Evolutionary conservation across 2,888 invertebrate species (phyloP).

Genomic region (Abrostola tripartita): DNA sequence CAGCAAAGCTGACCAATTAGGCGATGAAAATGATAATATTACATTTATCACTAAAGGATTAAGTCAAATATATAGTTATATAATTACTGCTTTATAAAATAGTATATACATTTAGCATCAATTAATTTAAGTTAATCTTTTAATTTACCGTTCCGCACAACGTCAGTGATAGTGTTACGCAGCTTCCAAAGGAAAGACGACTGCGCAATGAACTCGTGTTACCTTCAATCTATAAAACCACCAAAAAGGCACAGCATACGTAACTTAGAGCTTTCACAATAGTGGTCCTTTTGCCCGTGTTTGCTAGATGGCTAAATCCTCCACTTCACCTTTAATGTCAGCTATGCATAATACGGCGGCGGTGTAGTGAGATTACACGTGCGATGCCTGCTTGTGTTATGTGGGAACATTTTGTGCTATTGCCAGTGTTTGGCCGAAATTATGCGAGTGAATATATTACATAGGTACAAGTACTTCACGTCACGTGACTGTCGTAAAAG

Average conservation of each 20-base stretch:
- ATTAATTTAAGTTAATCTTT: too few relatives aligned
- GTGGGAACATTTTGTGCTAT: slow-evolving; percentile 36
- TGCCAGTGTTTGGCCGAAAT: slow-evolving; percentile 15
- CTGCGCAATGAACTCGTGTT: background rate
- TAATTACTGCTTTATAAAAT: too few relatives aligned
- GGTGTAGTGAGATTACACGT: slow-evolving; percentile 11
- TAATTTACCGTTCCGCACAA: too few relatives aligned
- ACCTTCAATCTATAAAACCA: too few relatives aligned
- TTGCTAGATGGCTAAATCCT: slow-evolving; percentile 2
- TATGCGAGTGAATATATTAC: slow-evolving; percentile 8
- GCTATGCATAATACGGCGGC: slow-evolving; percentile 30
- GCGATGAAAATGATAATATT: too few relatives aligned
- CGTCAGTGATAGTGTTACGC: too few relatives aligned
- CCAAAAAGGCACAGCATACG: too few relatives aligned
- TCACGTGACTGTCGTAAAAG: background rate
- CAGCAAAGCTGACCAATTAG: too few relatives aligned
- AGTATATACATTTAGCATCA: too few relatives aligned
- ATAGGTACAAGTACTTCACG: background rate
- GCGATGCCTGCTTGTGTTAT: slow-evolving; percentile 36
- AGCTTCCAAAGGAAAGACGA: background rate
- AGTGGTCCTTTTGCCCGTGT: slow-evolving; percentile 23
- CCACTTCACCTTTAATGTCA: slow-evolving; percentile 42
- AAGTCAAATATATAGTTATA: too few relatives aligned
- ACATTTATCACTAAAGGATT: too few relatives aligned
- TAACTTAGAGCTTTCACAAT: too few relatives aligned